Evolutionary conservation across 92 coral and sea anemone genomes (phyloP).

Genomic region (Plumapathes pennacea): DNA sequence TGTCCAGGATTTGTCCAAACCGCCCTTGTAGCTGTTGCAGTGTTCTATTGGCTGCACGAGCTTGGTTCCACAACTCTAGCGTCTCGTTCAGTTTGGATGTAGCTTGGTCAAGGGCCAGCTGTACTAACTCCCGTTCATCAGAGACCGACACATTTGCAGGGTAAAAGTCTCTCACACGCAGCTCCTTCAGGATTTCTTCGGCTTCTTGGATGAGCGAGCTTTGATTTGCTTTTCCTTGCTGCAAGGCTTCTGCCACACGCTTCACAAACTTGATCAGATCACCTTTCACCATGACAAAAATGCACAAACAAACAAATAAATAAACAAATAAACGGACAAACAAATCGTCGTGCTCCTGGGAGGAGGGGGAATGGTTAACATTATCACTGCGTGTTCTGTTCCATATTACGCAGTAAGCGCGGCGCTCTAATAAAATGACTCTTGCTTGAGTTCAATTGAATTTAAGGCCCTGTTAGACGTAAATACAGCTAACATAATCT

Average conservation of each 20-base stretch:
- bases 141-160: slow-evolving; percentile 40
- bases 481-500: too few species aligned
- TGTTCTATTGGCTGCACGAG: slow-evolving; percentile 48
- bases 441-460: too few species aligned
- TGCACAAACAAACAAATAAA: too few species aligned
- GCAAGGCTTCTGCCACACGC: slow-evolving; percentile 55
- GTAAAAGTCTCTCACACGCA: slow-evolving; percentile 54
- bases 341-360: too few species aligned
- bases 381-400: too few species aligned
- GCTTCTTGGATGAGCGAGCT: slow-evolving; percentile 69
- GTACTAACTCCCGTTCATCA: slow-evolving; percentile 40
- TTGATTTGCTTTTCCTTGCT: slow-evolving; percentile 75
- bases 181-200: slow-evolving; percentile 72
- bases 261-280: slow-evolving; percentile 61
- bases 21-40: slow-evolving; percentile 54
- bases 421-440: too few species aligned
- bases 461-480: too few species aligned
- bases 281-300: too few species aligned
- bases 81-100: slow-evolving; percentile 47
- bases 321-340: too few species aligned
- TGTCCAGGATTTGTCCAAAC: slow-evolving; percentile 51
- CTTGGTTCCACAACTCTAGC: slow-evolving; percentile 50
- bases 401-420: too few species aligned
- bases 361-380: too few species aligned
- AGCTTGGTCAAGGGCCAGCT: slow-evolving; percentile 24